phyloP scores from a whole-genome alignment of 1,140 invertebrate species.

The Caenorhabditis remanei region DNA sequence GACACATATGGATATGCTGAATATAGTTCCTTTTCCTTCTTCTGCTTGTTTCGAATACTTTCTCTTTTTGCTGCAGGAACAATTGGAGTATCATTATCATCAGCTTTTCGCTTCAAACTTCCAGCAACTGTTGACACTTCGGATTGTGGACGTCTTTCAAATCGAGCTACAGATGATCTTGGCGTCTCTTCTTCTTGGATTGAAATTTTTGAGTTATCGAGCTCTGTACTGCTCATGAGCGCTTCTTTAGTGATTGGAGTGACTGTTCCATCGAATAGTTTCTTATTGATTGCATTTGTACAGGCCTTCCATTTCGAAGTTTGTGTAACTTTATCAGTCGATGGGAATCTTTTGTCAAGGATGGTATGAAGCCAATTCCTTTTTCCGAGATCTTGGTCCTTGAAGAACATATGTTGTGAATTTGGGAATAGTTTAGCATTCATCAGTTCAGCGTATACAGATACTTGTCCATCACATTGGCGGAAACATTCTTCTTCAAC shows the following conservation, averaged over 20 bases:
- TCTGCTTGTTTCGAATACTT: constrained; percentile 37
- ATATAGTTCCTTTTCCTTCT: constrained; percentile 51
- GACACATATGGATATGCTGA: constrained; percentile 56
- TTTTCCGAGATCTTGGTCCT: constrained; percentile 60
- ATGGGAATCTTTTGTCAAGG: constrained; percentile 55
- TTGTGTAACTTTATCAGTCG: constrained; percentile 46
- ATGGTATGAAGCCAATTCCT: constrained; percentile 57
- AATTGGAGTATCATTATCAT: not conserved
- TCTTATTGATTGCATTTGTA: constrained; percentile 60
- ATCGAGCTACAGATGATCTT: not conserved
- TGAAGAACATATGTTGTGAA: constrained; percentile 58
- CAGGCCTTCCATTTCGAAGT: constrained; percentile 58
- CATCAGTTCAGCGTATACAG: constrained; percentile 59
- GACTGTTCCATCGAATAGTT: constrained; percentile 37
- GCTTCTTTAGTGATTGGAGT: constrained; percentile 30
- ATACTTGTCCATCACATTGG: not conserved
- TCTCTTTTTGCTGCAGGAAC: constrained; percentile 18
- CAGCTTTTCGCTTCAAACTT: constrained; percentile 42
- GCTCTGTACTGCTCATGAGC: not conserved
- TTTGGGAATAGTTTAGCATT: constrained; percentile 34
- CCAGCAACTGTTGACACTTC: not conserved
- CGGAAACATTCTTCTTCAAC: constrained; percentile 59
- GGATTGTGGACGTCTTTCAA: constrained; percentile 3
- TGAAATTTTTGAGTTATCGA: not conserved
- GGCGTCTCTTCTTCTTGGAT: not conserved